Percentiles rank a stretch among this genome's conserved stretches.
Evolutionary conservation across 1,140 invertebrate genomes (phyloP).

Genomic region (Gonatopus flavifemur): DNA sequence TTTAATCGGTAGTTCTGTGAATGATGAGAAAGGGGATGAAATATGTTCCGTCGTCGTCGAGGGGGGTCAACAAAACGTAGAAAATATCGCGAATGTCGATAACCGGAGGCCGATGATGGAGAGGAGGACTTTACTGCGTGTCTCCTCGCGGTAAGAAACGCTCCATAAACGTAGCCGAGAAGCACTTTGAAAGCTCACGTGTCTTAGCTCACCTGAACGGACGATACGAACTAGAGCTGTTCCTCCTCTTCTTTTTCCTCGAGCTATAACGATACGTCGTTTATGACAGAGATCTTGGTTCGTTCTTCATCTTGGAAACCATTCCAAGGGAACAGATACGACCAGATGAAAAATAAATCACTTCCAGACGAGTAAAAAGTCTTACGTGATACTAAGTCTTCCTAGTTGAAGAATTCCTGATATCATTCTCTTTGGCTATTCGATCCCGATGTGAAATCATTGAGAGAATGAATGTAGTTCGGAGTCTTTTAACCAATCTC

Average conservation of each 20-base stretch:
- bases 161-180: constrained; percentile 23
- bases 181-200: constrained; percentile 23
- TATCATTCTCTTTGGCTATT: too few relatives aligned
- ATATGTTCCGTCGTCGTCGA: too few relatives aligned
- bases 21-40: too few relatives aligned
- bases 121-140: constrained; percentile 18
- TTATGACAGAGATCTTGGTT: constrained; percentile 20
- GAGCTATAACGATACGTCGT: constrained; percentile 24
- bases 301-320: constrained; percentile 1
- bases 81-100: constrained; percentile 20
- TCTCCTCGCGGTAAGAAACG: constrained; percentile 29
- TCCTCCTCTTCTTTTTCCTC: constrained; percentile 23
- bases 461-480: too few relatives aligned
- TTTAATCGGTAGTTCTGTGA: too few relatives aligned
- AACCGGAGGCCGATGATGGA: constrained; percentile 26
- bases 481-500: too few relatives aligned
- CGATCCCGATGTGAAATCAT: too few relatives aligned
- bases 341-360: constrained; percentile 25
- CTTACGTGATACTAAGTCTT: too few relatives aligned
- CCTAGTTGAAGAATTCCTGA: too few relatives aligned
- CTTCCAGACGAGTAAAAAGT: constrained; percentile 13
- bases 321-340: constrained; percentile 17
- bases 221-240: too few relatives aligned
- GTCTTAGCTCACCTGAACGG: constrained; percentile 17
- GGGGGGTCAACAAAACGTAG: too few relatives aligned